phyloP scores from a whole-genome alignment of 2,888 invertebrate genomes.

The Idaea dimidiata region DNA sequence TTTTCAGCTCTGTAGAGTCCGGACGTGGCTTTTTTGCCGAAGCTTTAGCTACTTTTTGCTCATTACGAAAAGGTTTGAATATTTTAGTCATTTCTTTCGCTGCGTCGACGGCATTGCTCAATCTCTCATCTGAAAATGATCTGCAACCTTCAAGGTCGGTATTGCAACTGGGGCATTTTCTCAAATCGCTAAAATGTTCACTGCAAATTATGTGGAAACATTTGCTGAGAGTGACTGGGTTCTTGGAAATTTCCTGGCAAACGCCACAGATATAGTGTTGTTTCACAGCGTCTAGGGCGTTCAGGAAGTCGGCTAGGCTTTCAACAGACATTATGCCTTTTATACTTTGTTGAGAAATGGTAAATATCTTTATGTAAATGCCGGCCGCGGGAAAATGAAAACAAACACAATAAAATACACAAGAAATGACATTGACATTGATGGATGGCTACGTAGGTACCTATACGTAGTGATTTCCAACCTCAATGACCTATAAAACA shows the following conservation, averaged over 20 bases:
- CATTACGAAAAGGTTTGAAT: slow-evolving; percentile 39
- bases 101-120: slow-evolving; percentile 50
- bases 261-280: slow-evolving; percentile 57
- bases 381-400: slow-evolving; percentile 6
- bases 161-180: slow-evolving; percentile 57
- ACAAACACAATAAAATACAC: no score
- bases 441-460: no score
- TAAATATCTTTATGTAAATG: neutral
- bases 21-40: slow-evolving; percentile 10
- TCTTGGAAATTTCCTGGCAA: slow-evolving; percentile 57
- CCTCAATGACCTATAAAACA: no score
- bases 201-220: slow-evolving; percentile 69
- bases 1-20: slow-evolving; percentile 11
- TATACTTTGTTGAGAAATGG: no score
- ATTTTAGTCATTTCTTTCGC: slow-evolving; percentile 48
- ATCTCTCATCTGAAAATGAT: slow-evolving; percentile 46
- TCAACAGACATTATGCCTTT: slow-evolving; percentile 16
- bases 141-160: slow-evolving; percentile 45
- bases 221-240: slow-evolving; percentile 63
- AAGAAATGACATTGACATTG: neutral
- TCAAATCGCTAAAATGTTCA: slow-evolving; percentile 51
- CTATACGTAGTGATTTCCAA: no score
- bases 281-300: slow-evolving; percentile 58
- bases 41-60: slow-evolving; percentile 12
- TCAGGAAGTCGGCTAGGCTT: slow-evolving; percentile 44